These are phyloP conservation scores for Sympetrum striolatum DNA, from an alignment of 2,888 invertebrate species.

Conservation along the genomic window DNA sequence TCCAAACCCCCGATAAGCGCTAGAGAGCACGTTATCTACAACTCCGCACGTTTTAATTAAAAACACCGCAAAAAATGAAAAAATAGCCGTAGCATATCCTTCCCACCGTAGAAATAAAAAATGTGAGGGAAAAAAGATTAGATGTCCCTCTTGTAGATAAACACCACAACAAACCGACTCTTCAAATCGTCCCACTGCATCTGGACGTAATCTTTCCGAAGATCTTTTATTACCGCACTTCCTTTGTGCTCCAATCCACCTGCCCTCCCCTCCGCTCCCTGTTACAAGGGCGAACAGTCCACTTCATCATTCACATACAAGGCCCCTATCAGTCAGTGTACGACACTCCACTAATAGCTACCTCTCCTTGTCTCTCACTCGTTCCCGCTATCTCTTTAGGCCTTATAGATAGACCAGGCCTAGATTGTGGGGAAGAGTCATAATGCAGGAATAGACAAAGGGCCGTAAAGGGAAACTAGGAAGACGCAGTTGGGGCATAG, in stretches of 20 bases:
- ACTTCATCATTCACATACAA: conserved; percentile 40
- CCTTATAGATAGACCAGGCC: neutral
- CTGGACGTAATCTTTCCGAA: neutral
- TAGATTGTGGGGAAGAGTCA: neutral
- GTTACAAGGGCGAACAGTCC: neutral
- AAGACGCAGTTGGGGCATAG: neutral
- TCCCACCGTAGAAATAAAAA: neutral
- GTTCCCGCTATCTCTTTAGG: neutral
- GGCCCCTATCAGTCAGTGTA: conserved; percentile 21
- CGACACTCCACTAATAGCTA: conserved; percentile 35
- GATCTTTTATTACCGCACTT: neutral
- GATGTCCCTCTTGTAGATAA: neutral
- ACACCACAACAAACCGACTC: neutral
- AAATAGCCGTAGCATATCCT: neutral
- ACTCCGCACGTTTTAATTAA: neutral
- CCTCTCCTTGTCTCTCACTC: neutral
- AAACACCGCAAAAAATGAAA: neutral
- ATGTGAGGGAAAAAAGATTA: neutral
- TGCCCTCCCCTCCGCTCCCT: neutral
- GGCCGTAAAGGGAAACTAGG: neutral
- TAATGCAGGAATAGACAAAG: conserved; percentile 20
- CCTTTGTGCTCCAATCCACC: neutral
- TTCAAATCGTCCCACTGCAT: neutral
- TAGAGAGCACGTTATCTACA: neutral
- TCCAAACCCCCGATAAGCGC: neutral